Percentiles rank a stretch among this genome's conserved stretches.
These are phyloP conservation scores for Trissolcus japonicus DNA, from an alignment of 2,888 invertebrate species.

Conservation along the genomic window DNA sequence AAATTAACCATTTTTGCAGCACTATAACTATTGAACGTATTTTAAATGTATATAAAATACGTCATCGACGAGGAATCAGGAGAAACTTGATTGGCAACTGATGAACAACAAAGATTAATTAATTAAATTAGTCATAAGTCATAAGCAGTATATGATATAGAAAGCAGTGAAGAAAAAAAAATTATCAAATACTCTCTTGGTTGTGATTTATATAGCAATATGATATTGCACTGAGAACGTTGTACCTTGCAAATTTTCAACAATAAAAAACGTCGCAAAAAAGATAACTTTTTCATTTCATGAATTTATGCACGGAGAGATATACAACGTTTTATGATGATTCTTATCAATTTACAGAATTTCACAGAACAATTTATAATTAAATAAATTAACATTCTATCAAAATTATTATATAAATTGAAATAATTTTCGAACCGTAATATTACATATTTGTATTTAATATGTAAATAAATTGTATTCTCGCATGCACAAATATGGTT, in stretches of 20 bases:
- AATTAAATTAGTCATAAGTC: not conserved
- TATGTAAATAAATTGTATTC: too few relatives aligned
- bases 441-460: too few relatives aligned
- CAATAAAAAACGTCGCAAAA: conserved; percentile 3
- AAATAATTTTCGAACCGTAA: too few relatives aligned
- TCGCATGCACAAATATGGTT: too few relatives aligned
- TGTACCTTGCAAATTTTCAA: conserved; percentile 38
- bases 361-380: too few relatives aligned
- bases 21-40: not conserved
- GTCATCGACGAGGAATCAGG: not conserved
- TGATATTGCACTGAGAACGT: conserved; percentile 44
- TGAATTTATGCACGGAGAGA: too few relatives aligned
- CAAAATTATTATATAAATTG: too few relatives aligned
- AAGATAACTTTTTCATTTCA: not conserved
- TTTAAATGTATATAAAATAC: conserved; percentile 1
- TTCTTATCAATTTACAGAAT: too few relatives aligned
- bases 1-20: not conserved
- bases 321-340: too few relatives aligned
- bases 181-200: conserved; percentile 72
- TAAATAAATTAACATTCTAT: too few relatives aligned
- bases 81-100: not conserved
- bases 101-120: not conserved
- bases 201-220: conserved; percentile 75
- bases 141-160: conserved; percentile 1
- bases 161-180: conserved; percentile 10